Conservation (phyloP, 2,797 vertebrate genomes). For the Geotrypetes seraphini region DNA sequence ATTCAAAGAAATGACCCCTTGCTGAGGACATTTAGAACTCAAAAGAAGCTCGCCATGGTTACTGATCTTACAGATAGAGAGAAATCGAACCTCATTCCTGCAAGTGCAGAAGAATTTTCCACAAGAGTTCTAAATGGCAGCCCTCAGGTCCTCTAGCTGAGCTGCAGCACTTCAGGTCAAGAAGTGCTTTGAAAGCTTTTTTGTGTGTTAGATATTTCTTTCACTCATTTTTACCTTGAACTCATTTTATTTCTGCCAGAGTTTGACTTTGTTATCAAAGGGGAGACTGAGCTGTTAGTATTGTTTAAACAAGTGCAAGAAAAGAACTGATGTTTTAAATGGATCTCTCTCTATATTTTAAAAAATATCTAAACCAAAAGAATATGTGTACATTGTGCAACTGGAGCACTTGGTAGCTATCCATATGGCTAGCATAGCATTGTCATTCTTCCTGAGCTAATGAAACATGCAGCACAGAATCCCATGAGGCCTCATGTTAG, state of each 20-base stretch:
- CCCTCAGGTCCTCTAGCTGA: conserved; percentile 14
- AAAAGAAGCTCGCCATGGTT: not conserved
- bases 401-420: no score
- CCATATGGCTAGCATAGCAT: no score
- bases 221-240: conserved; percentile 15
- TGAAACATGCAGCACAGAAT: no score
- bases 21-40: conserved; percentile 4
- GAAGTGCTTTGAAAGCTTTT: conserved; percentile 21
- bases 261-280: conserved; percentile 6
- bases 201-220: conserved; percentile 18
- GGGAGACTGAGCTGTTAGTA: conserved; percentile 10
- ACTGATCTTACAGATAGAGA: conserved; percentile 5
- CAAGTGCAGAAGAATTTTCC: conserved; percentile 13
- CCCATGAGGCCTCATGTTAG: no score
- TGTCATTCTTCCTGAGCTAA: no score
- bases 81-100: conserved; percentile 13
- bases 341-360: no score
- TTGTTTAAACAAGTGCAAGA: conserved; percentile 15
- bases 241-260: conserved; percentile 19
- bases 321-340: no score
- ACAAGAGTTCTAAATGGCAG: conserved; percentile 1
- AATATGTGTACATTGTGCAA: conserved; percentile 33
- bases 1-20: conserved; percentile 7
- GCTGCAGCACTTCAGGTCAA: conserved; percentile 15
- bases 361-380: conserved; percentile 25